Percentiles rank a stretch among this genome's conserved stretches.
Conservation (phyloP, 2,797 vertebrate genomes). For the Poliocrania exsul region DNA sequence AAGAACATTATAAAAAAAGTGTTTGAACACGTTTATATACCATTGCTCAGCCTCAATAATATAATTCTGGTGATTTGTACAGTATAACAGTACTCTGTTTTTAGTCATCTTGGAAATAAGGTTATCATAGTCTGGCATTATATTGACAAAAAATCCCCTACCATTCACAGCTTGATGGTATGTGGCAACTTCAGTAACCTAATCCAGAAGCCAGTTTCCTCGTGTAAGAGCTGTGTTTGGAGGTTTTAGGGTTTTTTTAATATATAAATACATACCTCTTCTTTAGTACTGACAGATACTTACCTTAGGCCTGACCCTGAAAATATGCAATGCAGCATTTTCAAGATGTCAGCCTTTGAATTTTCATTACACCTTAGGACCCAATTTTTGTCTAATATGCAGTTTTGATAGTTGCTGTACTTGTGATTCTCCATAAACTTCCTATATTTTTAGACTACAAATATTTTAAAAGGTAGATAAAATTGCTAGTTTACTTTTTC, state of each 20-base stretch:
- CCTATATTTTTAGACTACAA: neutral
- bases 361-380: neutral
- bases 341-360: neutral
- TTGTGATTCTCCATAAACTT: neutral
- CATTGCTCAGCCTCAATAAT: neutral
- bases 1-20: neutral
- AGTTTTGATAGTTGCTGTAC: neutral
- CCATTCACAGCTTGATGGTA: no score
- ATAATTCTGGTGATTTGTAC: neutral
- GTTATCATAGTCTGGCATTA: neutral
- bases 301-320: neutral
- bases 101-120: neutral
- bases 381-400: neutral
- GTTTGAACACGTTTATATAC: neutral
- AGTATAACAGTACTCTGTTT: neutral
- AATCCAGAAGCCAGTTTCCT: neutral
- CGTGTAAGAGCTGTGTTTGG: accelerated
- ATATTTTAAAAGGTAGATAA: neutral
- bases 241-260: no score
- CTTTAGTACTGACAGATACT: neutral
- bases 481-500: neutral
- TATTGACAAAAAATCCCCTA: neutral
- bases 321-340: neutral
- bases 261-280: accelerated
- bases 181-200: neutral